Conservation (phyloP, 2,888 invertebrate genomes). For the Thymelicus lineola region DNA sequence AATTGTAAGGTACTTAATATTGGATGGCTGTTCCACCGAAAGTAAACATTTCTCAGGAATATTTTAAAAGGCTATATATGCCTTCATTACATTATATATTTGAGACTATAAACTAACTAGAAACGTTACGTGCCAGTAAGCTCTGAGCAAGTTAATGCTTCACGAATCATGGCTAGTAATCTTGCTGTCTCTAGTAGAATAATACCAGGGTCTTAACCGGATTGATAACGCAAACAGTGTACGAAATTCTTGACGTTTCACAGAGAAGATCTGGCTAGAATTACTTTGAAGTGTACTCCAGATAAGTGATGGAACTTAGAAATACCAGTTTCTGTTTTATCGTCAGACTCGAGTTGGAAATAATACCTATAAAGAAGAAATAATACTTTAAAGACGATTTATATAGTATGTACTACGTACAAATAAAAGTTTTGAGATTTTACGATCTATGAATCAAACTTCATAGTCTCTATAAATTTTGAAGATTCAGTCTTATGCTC, state of each 20-base stretch:
- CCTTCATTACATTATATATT: background rate
- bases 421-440: no score
- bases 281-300: constrained; percentile 1
- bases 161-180: constrained; percentile 21
- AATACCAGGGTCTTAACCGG: constrained; percentile 24
- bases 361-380: no score
- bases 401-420: no score
- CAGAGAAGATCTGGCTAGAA: constrained; percentile 1
- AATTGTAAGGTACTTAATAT: no score
- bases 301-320: constrained; percentile 9
- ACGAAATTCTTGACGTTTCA: constrained; percentile 8
- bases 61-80: no score
- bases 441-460: background rate
- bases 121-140: constrained; percentile 12
- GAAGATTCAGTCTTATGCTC: background rate
- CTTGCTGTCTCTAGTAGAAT: constrained; percentile 23
- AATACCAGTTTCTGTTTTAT: constrained; percentile 1
- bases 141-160: constrained; percentile 28
- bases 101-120: constrained; percentile 3
- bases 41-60: no score
- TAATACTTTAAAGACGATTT: no score
- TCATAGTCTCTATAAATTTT: background rate
- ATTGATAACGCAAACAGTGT: constrained; percentile 21
- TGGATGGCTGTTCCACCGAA: no score
- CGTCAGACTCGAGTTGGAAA: background rate